Evolutionary conservation across 2,113 vertebrate genomes (phyloP), one percentile per base, ranked within the genome.

Genomic region (Thomomys bottae): DNA sequence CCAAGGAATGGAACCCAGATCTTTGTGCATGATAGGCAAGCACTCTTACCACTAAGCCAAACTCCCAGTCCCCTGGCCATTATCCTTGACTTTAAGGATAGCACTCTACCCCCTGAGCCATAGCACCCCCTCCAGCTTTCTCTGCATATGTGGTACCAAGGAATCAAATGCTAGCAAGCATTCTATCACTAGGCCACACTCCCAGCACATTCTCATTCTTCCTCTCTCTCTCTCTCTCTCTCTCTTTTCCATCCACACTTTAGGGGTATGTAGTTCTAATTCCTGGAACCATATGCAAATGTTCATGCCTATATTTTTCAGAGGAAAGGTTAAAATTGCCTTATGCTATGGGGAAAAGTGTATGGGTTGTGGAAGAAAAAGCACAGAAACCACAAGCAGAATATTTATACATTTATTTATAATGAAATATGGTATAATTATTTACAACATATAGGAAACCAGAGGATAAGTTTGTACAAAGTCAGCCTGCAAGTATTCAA

Each of bases 351-450:
- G 70, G 32, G 45, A 63, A 57, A 82, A 59, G 85, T 63, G 34
- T 34, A 24, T 76, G 21, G 23, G 20, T 32, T 80, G 5, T 77
- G 38, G 40, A 88, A 87, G 72, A 81, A 78, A 82, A 87, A 49
- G 5, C 66, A 83, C 15, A 73, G 34, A 71, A 63, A 77, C 2
- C 71, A 73, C 84, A 87, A 93, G 77, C 34, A 84, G 67, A 95
- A 72, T 95, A 93, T 97, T 97, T 97, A 94, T 97, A 97, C 95
- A 97, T 98, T 98, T 98, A 97, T 98, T 98, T 97, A 98, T 97
- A 97, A 96, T 96, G 97, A 97, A 98, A 98, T 94, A 94, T 14
- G 91, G 54, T 92, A 95, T 93, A 83, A 92, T 87, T 98, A 98
- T 98, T 98, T 98, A 98, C 98, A 98, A 92, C 94, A 94, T 84